Evolutionary conservation across 1,140 invertebrate species (phyloP).

Genomic region (Microplitis demolitor): DNA sequence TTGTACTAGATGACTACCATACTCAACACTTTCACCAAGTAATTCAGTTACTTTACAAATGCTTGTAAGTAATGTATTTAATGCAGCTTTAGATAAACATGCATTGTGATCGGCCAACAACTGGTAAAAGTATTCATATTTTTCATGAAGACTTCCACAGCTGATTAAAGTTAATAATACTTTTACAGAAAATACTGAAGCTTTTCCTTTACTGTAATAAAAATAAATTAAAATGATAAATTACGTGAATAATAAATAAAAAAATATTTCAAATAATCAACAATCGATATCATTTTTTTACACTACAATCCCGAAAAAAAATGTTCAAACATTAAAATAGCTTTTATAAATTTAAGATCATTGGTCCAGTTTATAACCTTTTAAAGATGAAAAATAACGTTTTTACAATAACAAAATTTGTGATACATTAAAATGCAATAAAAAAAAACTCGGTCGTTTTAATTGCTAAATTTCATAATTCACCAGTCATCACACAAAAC

Average conservation of each 20-base stretch:
- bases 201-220: constrained; percentile 57
- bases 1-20: constrained; percentile 62
- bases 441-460: too few species aligned
- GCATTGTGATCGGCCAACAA: constrained; percentile 67
- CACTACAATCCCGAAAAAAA: too few species aligned
- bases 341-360: too few species aligned
- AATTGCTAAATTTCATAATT: too few species aligned
- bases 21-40: constrained; percentile 62
- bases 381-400: too few species aligned
- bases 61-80: constrained; percentile 61
- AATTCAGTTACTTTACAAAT: constrained; percentile 62
- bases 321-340: too few species aligned
- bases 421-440: too few species aligned
- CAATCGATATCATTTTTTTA: too few species aligned
- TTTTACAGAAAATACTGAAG: constrained; percentile 64
- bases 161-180: constrained; percentile 63
- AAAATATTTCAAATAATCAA: background rate
- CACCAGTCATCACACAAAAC: too few species aligned
- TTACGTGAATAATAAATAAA: background rate
- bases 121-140: constrained; percentile 67
- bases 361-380: too few species aligned
- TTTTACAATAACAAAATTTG: too few species aligned
- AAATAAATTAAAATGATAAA: constrained; percentile 1
- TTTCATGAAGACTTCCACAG: constrained; percentile 63
- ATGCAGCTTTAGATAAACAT: constrained; percentile 59